phyloP scores from a whole-genome alignment of 2,113 vertebrate genomes.

The Pelusios castaneus region DNA sequence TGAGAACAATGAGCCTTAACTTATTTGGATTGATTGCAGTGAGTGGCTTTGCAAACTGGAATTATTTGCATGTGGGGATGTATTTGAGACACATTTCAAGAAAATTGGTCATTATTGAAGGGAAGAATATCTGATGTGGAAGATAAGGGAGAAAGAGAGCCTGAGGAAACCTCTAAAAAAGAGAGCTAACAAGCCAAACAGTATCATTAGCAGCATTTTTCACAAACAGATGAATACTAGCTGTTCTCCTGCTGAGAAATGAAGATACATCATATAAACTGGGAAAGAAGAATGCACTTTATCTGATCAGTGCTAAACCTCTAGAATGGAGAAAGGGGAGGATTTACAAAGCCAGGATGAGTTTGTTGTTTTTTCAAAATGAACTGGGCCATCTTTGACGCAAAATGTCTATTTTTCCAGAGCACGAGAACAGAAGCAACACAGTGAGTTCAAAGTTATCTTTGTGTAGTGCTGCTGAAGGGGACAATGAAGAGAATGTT shows the following conservation, averaged over 20 bases:
- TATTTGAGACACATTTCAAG: constrained; percentile 22
- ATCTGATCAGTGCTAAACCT: neutral
- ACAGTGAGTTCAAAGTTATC: neutral
- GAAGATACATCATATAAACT: neutral
- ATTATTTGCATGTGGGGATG: neutral
- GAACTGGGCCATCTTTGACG: neutral
- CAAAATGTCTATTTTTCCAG: neutral
- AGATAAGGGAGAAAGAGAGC: constrained; percentile 2
- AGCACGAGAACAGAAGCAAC: neutral
- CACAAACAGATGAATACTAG: constrained; percentile 40
- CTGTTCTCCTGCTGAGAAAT: constrained; percentile 12
- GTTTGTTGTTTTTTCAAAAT: neutral
- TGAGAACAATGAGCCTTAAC: neutral
- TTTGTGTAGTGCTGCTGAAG: neutral
- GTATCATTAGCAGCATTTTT: neutral
- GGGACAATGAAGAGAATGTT: neutral
- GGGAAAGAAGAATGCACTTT: neutral
- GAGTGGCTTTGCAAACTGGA: neutral
- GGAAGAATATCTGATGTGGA: constrained; percentile 35
- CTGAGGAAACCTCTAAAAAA: constrained; percentile 37
- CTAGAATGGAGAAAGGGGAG: neutral
- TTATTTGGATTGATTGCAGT: neutral
- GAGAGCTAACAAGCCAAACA: constrained; percentile 6
- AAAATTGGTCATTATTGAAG: neutral
- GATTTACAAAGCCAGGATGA: neutral